These are phyloP conservation scores for Tiaroga cobitis DNA, from an alignment of 2,797 vertebrate species.

Conservation along the genomic window DNA sequence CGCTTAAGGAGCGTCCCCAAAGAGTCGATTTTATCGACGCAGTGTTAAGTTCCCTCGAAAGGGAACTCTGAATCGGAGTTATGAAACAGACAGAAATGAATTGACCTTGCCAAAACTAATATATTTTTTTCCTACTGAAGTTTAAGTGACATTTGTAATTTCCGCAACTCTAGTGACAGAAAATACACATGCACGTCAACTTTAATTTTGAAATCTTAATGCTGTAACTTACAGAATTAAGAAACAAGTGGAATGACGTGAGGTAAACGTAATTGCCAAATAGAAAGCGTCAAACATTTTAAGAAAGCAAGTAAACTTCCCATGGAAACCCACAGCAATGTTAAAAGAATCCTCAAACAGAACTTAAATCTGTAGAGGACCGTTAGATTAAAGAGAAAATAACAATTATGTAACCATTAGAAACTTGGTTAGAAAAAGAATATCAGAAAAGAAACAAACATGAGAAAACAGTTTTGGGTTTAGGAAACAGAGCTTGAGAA, in stretches of 20 bases:
- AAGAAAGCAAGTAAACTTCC: slow-evolving; percentile 34
- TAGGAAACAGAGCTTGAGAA: slow-evolving; percentile 51
- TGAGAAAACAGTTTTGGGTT: slow-evolving; percentile 39
- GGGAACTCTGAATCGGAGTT: neutral
- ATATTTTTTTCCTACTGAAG: neutral
- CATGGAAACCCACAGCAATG: slow-evolving; percentile 72
- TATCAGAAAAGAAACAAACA: slow-evolving; percentile 41
- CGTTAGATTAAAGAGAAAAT: slow-evolving; percentile 64
- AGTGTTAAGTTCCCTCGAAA: too few relatives aligned
- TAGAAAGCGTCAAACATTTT: neutral
- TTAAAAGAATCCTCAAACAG: slow-evolving; percentile 63
- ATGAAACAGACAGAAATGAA: neutral
- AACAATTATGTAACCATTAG: slow-evolving; percentile 23
- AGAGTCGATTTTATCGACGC: too few relatives aligned
- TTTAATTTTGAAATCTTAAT: neutral
- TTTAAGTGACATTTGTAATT: neutral
- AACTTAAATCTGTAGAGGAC: slow-evolving; percentile 67
- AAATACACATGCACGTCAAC: neutral
- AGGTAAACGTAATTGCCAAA: neutral
- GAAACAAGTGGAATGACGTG: neutral
- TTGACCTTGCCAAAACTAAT: neutral
- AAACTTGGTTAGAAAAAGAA: slow-evolving; percentile 50
- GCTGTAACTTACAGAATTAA: neutral
- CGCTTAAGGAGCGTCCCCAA: too few relatives aligned
- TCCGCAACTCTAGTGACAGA: neutral